Evolutionary conservation across 2,113 vertebrate genomes (phyloP), one percentile per base, ranked within the genome.

Genomic region (Gopherus flavomarginatus): DNA sequence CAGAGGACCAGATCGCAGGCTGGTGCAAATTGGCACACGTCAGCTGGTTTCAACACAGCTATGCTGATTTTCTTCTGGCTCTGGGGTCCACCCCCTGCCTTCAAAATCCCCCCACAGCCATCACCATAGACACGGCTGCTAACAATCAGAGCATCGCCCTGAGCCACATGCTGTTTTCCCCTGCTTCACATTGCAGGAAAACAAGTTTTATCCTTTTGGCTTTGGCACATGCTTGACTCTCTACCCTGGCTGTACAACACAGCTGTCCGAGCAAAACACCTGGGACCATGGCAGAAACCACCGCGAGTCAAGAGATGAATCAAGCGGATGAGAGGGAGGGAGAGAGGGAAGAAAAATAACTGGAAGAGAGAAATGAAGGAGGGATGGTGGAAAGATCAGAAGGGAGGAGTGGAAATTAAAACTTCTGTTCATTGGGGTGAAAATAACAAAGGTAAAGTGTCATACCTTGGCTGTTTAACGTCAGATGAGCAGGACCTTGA

Each of bases 381-480:
- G 29, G 65, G 88, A 93, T 26, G 84, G 62, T 59, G 78, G 87
- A 86, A 94, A 47, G 52, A 35, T 22, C n/a, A 29, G 62, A 11
- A 22, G 52, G 53, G 72, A 21, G 79, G 38, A 85, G 79, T 35
- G 62, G 75, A 85, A 89, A 81, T 85, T 31, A 81, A 89, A 80
- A 87, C 50, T 29, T 88, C 83, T 52, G 92, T 97, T 90, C 87
- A 94, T 44, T 80, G 52, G 53, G 81, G 81, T 26, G 81, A 52
- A 96, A 95, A 88, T 42, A 94, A 97, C 97, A 97, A 95, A 97
- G 97, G 93, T 92, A 93, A 95, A 96, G 95, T 91, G 97, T 96
- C 97, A 97, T 98, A 98, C 97, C 97, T 97, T 98, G 97, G 96
- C 96, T 98, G 97, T 97, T 97, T 98, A 98, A 97, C 97, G 97